These are phyloP conservation scores for Tetraodon nigroviridis DNA, from an alignment of 2,113 vertebrate genomes.

Conservation along the genomic window DNA sequence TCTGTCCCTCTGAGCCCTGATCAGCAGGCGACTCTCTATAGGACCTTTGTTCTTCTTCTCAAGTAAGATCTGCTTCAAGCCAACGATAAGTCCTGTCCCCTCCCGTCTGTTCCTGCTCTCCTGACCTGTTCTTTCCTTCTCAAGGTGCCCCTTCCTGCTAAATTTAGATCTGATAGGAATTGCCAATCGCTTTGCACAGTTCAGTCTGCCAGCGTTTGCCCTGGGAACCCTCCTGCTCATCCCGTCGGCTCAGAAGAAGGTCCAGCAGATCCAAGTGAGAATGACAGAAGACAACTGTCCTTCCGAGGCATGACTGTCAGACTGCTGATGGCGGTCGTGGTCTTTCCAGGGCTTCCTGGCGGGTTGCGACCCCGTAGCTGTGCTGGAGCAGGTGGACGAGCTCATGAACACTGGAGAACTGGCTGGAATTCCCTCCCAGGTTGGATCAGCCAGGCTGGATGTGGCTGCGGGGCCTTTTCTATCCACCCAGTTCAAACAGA, in stretches of 20 bases:
- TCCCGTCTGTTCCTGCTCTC: not conserved
- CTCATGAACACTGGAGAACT: slow-evolving; percentile 83
- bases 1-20: slow-evolving; percentile 80
- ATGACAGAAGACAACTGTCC: too few species aligned
- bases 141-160: slow-evolving; percentile 87
- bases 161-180: slow-evolving; percentile 86
- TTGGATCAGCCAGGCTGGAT: slow-evolving; percentile 41
- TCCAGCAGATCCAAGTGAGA: slow-evolving; percentile 86
- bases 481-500: not conserved
- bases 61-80: slow-evolving; percentile 74
- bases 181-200: slow-evolving; percentile 85
- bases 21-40: slow-evolving; percentile 80
- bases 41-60: slow-evolving; percentile 84
- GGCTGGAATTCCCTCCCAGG: slow-evolving; percentile 85
- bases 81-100: not conserved
- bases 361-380: slow-evolving; percentile 66
- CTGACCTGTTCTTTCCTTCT: not conserved
- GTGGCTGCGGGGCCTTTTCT: not conserved
- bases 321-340: too few species aligned
- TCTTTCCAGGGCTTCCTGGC: slow-evolving; percentile 79
- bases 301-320: not conserved
- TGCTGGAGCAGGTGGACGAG: slow-evolving; percentile 84
- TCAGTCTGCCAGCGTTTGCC: slow-evolving; percentile 84
- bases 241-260: slow-evolving; percentile 79
- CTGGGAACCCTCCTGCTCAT: slow-evolving; percentile 87